Evolutionary conservation across 2,888 invertebrate species (phyloP), one percentile per base, ranked within the genome.

Genomic region (Hanleya hanleyi): DNA sequence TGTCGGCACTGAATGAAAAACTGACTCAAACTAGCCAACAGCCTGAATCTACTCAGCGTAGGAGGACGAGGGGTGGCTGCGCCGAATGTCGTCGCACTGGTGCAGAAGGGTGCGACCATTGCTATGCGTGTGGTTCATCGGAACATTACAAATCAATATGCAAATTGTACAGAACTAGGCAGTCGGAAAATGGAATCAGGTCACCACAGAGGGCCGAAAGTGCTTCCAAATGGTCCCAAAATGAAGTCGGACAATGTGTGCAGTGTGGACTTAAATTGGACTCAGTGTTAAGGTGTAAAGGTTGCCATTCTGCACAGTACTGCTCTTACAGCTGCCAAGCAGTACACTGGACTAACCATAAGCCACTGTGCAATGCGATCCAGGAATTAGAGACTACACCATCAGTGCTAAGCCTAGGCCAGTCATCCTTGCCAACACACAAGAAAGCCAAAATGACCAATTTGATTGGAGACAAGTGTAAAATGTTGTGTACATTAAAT

Each of bases 401-500:
- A n/a, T n/a, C n/a, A n/a, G 1, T 41, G 41, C 9, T 12, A 41
- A 41, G 9, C 9, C 9, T 12, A 12, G 9, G 9, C 9, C 41
- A 41, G 9, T 18, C 41, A 41, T 41, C 65, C 0, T 22, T 6
- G 49, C 18, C 15, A 9, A 47, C 38, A 36, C 49, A 65, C 26
- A 62, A 47, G 37, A 18, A 37, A 22, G 29, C n/a, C 18, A 51
- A 41, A 41, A 12, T 57, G 57, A 7, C 29, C 9, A 57, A 57
- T 26, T 26, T 57, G 12, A 57, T 76, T 38, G 76, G 71, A 2
- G 38, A 61, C 64, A 22, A 35, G 22, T 73, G 71, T 61, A 3
- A 69, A 12, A 62, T 76, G 12, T 50, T 37, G 9, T 67, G 68
- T 32, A 18, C 18, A 4, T 29, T 76, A 9, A 41, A 51, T 66